These are phyloP conservation scores for Chymomyza caudatula DNA, from an alignment of 2,888 invertebrate genomes.

Conservation along the genomic window DNA sequence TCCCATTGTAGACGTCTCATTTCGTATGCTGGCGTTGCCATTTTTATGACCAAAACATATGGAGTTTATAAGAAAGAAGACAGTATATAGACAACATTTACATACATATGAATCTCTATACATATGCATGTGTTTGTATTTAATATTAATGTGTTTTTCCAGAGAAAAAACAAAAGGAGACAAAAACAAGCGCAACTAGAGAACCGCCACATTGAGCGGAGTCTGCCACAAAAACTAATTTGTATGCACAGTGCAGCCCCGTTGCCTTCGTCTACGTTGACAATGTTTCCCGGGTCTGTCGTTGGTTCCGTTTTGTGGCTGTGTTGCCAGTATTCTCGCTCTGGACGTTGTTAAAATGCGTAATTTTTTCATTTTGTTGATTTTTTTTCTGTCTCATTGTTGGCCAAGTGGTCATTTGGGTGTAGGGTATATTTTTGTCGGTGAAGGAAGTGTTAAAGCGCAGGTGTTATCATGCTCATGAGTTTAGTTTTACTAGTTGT, in stretches of 20 bases:
- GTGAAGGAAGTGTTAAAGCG: slow-evolving; percentile 67
- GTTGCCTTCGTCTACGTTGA: slow-evolving; percentile 54
- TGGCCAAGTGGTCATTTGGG: slow-evolving; percentile 14
- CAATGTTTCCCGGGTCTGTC: slow-evolving; percentile 26
- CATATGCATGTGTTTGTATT: slow-evolving; percentile 46
- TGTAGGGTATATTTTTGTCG: slow-evolving; percentile 42
- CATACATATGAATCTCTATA: slow-evolving; percentile 33
- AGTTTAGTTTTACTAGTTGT: neutral
- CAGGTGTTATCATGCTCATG: slow-evolving; percentile 48
- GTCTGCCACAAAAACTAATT: slow-evolving; percentile 61
- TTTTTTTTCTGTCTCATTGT: neutral
- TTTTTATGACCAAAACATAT: slow-evolving; percentile 4
- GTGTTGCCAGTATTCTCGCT: slow-evolving; percentile 20
- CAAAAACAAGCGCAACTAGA: slow-evolving; percentile 11
- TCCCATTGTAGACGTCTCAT: neutral
- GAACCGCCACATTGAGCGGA: neutral
- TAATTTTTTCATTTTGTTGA: slow-evolving; percentile 44
- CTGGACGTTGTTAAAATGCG: slow-evolving; percentile 62
- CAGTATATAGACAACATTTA: slow-evolving; percentile 21
- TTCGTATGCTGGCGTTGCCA: neutral
- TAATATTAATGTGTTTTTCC: slow-evolving; percentile 59
- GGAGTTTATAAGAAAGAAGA: slow-evolving; percentile 2
- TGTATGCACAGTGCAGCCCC: slow-evolving; percentile 59
- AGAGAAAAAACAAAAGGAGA: slow-evolving; percentile 12
- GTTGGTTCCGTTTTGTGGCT: slow-evolving; percentile 43